phyloP scores from a whole-genome alignment of 2,113 vertebrate species.

The Seriola dumerili region DNA sequence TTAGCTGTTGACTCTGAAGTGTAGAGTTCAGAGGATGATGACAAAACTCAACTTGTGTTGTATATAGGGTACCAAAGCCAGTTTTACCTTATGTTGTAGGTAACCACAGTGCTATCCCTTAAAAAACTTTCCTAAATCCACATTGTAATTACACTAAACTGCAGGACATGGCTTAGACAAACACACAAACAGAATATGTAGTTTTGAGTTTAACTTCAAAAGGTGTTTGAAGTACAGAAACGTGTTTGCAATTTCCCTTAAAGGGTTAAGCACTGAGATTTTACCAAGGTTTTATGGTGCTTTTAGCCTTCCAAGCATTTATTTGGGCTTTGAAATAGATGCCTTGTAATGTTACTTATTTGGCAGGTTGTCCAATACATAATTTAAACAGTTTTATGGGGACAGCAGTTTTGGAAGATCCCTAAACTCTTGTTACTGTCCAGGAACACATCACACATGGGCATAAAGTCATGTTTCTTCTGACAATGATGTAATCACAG shows the following conservation, averaged over 20 bases:
- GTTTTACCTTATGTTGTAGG: neutral
- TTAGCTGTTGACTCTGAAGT: too few species aligned
- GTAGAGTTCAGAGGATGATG: too few species aligned
- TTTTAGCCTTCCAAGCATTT: neutral
- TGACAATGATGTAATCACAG: neutral
- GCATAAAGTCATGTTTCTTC: neutral
- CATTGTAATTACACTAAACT: neutral
- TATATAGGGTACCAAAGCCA: neutral
- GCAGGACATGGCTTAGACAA: neutral
- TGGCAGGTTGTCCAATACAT: neutral
- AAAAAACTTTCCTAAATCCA: neutral
- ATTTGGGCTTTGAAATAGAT: constrained; percentile 11
- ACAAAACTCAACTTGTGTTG: neutral
- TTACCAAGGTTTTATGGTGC: neutral
- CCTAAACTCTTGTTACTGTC: neutral
- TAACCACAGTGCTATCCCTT: neutral
- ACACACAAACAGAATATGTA: neutral
- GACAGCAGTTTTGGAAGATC: neutral
- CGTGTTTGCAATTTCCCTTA: neutral
- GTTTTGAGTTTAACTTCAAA: neutral
- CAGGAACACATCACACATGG: neutral
- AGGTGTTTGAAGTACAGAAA: neutral
- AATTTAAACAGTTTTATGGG: neutral
- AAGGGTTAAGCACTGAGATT: neutral
- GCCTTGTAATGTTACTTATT: neutral